phyloP scores from a whole-genome alignment of 2,113 vertebrate species.

The Nibea albiflora region DNA sequence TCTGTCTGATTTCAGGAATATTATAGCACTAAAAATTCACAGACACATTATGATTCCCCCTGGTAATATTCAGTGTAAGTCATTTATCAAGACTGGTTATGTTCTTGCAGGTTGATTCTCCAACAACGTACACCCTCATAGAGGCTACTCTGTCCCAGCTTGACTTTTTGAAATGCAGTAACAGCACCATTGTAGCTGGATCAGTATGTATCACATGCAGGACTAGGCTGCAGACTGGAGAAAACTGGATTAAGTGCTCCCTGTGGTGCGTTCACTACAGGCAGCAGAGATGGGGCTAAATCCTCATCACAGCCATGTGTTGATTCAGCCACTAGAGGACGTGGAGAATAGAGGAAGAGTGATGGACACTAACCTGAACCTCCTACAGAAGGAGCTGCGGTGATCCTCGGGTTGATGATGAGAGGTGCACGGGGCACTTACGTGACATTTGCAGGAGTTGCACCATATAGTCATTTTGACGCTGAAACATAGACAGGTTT shows the following conservation, averaged over 20 bases:
- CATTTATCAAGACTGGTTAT: not conserved
- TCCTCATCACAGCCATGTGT: not conserved
- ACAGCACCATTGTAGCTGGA: not conserved
- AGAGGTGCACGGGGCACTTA: constrained; percentile 60
- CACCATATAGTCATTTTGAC: constrained; percentile 84
- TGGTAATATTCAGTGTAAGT: not conserved
- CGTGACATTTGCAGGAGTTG: constrained; percentile 78
- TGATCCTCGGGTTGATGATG: constrained; percentile 46
- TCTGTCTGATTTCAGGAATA: not conserved
- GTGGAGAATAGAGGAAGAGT: constrained; percentile 7
- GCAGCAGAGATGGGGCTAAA: not conserved
- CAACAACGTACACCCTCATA: not conserved
- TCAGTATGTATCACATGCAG: constrained; percentile 17
- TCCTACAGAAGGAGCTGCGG: constrained; percentile 46
- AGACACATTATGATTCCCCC: not conserved
- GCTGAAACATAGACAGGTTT: not conserved
- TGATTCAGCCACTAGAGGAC: constrained; percentile 48
- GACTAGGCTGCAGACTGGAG: constrained; percentile 18
- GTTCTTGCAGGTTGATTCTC: not conserved
- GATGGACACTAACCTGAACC: constrained; percentile 80
- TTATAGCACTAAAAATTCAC: not conserved
- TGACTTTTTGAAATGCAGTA: constrained; percentile 3
- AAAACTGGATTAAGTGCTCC: constrained; percentile 41
- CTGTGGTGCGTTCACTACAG: constrained; percentile 5
- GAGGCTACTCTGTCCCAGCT: not conserved